Evolutionary conservation across 2,888 invertebrate species (phyloP).

Genomic region (Resseliella maxima): DNA sequence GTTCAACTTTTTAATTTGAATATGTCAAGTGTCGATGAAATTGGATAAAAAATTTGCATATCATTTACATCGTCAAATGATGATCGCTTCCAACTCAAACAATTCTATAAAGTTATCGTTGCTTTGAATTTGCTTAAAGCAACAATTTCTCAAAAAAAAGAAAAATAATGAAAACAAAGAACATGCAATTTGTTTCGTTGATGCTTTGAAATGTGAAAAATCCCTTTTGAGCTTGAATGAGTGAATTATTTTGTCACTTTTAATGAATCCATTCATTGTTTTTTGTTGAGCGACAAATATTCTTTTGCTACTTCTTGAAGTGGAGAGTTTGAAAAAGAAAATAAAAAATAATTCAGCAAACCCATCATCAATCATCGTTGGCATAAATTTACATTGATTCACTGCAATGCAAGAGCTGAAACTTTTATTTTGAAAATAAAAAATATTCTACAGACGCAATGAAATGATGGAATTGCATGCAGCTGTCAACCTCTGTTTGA

Average conservation of each 20-base stretch:
- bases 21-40: constrained; percentile 20
- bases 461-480: not conserved
- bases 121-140: not conserved
- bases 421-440: too few relatives aligned
- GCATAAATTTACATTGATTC: not conserved
- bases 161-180: too few relatives aligned
- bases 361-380: not conserved
- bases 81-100: not conserved
- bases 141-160: too few relatives aligned
- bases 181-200: too few relatives aligned
- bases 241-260: not conserved
- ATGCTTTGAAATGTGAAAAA: not conserved
- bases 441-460: too few relatives aligned
- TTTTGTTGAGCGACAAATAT: not conserved
- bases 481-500: not conserved
- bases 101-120: not conserved
- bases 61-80: not conserved
- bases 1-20: constrained; percentile 22
- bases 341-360: not conserved
- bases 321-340: too few relatives aligned
- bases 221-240: not conserved
- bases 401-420: too few relatives aligned
- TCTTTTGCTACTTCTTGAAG: not conserved
- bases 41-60: not conserved
- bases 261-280: not conserved